Percentiles rank a stretch among this genome's conserved stretches.
Evolutionary conservation across 1,140 invertebrate species (phyloP).

Genomic region (Pogonomyrmex californicus): DNA sequence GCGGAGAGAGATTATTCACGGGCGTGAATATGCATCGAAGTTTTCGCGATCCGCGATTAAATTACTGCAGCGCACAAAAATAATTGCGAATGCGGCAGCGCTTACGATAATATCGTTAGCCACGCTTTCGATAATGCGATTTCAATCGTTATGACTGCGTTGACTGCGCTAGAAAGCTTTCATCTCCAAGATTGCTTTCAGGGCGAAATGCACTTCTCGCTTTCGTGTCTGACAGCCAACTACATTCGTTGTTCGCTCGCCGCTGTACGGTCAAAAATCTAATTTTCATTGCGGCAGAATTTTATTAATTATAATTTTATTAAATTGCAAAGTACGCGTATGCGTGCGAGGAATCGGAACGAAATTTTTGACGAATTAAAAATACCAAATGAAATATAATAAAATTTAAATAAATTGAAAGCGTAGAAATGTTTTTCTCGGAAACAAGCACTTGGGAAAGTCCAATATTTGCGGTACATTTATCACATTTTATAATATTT

Average conservation of each 20-base stretch:
- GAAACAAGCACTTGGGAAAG: background rate
- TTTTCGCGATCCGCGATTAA: slow-evolving; percentile 15
- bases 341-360: background rate
- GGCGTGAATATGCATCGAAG: background rate
- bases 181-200: background rate
- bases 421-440: background rate
- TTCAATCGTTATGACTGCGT: background rate
- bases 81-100: background rate
- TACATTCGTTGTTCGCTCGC: background rate
- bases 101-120: slow-evolving; percentile 29
- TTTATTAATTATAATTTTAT: background rate
- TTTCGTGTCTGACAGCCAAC: background rate
- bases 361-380: slow-evolving; percentile 21
- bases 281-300: background rate
- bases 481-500: background rate
- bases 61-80: slow-evolving; percentile 25
- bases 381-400: background rate
- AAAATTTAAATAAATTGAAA: slow-evolving; percentile 19
- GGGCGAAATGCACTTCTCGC: background rate
- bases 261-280: background rate
- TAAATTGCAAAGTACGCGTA: background rate
- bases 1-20: background rate
- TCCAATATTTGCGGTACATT: background rate
- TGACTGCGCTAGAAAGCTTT: background rate
- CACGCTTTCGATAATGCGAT: slow-evolving; percentile 43